Evolutionary conservation across 2,888 invertebrate genomes (phyloP).

Genomic region (Cheilosia grossa): DNA sequence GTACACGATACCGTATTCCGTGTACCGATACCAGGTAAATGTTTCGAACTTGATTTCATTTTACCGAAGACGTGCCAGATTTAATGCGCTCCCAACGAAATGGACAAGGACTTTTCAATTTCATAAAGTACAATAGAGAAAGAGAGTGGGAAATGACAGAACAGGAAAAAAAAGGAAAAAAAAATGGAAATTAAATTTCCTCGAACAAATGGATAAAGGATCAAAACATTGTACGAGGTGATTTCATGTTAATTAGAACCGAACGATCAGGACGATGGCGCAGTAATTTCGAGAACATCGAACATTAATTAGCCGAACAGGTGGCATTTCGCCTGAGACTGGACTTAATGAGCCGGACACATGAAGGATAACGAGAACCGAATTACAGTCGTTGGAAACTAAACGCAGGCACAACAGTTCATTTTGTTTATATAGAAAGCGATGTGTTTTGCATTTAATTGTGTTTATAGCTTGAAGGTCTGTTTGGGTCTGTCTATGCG

Average conservation of each 20-base stretch:
- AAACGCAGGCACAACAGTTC: slow-evolving; percentile 16
- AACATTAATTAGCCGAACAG: slow-evolving; percentile 35
- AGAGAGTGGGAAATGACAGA: neutral
- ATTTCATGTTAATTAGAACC: slow-evolving; percentile 47
- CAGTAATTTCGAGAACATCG: slow-evolving; percentile 23
- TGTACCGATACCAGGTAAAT: slow-evolving; percentile 6
- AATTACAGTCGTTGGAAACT: slow-evolving; percentile 40
- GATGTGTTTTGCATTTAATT: neutral
- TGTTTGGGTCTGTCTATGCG: neutral
- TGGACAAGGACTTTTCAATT: slow-evolving; percentile 45
- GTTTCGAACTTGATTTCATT: slow-evolving; percentile 37
- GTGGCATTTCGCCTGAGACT: slow-evolving; percentile 1
- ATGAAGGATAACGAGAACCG: slow-evolving; percentile 32
- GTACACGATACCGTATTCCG: slow-evolving; percentile 23
- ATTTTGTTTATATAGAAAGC: slow-evolving; percentile 6
- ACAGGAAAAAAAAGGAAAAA: neutral
- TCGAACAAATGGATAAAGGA: slow-evolving; percentile 29
- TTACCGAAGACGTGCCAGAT: slow-evolving; percentile 39
- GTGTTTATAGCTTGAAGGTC: neutral
- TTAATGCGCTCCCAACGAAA: slow-evolving; percentile 19
- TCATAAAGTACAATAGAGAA: neutral
- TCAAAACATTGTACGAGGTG: slow-evolving; percentile 29
- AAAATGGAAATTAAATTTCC: slow-evolving; percentile 44
- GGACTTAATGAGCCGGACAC: slow-evolving; percentile 39
- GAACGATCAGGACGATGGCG: slow-evolving; percentile 9